Evolutionary conservation across 2,888 invertebrate genomes (phyloP).

Genomic region (Phyllotreta striolata): DNA sequence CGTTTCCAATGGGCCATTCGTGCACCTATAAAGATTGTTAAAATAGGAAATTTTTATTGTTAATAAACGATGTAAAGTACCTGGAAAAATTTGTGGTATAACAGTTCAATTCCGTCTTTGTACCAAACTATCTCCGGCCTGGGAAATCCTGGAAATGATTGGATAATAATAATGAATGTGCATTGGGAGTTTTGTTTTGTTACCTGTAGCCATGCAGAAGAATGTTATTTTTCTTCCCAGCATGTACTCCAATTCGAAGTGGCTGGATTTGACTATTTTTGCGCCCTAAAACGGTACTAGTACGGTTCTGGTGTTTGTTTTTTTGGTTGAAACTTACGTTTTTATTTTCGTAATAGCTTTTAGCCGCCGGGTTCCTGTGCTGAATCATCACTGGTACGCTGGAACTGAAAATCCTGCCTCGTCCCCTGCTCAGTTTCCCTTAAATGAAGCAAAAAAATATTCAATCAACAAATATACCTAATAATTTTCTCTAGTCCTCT

Average conservation of each 20-base stretch:
- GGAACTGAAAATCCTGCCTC: conserved; percentile 63
- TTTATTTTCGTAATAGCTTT: conserved; percentile 70
- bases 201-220: conserved; percentile 75
- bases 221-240: conserved; percentile 79
- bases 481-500: no score
- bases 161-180: conserved; percentile 6
- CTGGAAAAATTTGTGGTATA: conserved; percentile 74
- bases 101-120: conserved; percentile 79
- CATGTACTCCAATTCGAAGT: conserved; percentile 77
- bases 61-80: conserved; percentile 54
- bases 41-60: neutral
- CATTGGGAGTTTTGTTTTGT: neutral
- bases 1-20: conserved; percentile 72
- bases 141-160: conserved; percentile 64
- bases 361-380: conserved; percentile 66
- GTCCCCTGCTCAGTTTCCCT: conserved; percentile 55
- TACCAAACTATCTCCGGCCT: conserved; percentile 80
- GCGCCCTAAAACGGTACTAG: conserved; percentile 66
- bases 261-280: conserved; percentile 73
- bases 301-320: neutral
- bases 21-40: conserved; percentile 63
- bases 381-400: conserved; percentile 67
- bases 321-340: conserved; percentile 63
- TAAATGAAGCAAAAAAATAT: conserved; percentile 23
- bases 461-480: no score